These are phyloP conservation scores for Drepanosiphum platanoidis DNA, from an alignment of 2,888 invertebrate genomes.

Conservation along the genomic window DNA sequence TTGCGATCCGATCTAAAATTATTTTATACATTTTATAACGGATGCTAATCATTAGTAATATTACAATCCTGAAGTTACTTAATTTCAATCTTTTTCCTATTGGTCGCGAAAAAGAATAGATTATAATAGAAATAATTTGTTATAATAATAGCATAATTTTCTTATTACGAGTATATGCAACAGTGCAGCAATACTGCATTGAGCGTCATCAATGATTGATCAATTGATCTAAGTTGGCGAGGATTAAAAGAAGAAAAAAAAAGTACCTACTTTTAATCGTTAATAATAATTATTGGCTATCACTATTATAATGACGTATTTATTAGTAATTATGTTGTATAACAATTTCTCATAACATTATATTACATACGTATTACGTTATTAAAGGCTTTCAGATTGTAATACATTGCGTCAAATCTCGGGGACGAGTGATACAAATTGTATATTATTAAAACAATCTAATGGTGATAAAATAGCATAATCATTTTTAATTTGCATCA, in stretches of 20 bases:
- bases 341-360: background rate
- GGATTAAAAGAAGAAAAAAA: background rate
- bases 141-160: too few species aligned
- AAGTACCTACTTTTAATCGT: background rate
- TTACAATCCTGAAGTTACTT: too few species aligned
- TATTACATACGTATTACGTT: background rate
- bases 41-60: too few species aligned
- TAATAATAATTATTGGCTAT: background rate
- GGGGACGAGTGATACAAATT: background rate
- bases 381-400: slow-evolving; percentile 1
- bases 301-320: background rate
- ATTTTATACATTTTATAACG: too few species aligned
- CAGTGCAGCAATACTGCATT: background rate
- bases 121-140: too few species aligned
- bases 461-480: background rate
- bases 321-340: background rate
- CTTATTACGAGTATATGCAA: too few species aligned
- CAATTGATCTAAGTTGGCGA: too few species aligned
- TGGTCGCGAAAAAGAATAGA: too few species aligned
- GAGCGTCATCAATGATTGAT: background rate
- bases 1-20: too few species aligned
- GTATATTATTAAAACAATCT: background rate
- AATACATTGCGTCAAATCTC: background rate
- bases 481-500: background rate
- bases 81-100: too few species aligned